Evolutionary conservation across 2,888 invertebrate genomes (phyloP).

Genomic region (Drosophila macrospina): DNA sequence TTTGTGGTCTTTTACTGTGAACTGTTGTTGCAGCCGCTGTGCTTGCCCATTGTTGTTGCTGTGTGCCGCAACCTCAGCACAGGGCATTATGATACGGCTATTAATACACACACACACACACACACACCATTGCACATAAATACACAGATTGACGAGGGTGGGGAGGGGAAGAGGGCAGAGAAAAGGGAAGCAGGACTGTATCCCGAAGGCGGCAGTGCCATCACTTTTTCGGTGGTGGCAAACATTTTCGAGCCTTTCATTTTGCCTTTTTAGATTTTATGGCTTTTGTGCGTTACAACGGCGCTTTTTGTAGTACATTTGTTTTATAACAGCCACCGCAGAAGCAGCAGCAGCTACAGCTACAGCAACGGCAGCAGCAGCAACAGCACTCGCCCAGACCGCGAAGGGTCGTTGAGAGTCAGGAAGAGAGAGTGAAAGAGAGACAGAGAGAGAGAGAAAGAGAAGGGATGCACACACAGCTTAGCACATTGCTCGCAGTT

Average conservation of each 20-base stretch:
- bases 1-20: slow-evolving; percentile 71
- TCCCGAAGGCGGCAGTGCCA: slow-evolving; percentile 32
- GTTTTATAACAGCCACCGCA: slow-evolving; percentile 76
- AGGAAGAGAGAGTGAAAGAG: neutral
- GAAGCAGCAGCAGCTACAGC: slow-evolving; percentile 38
- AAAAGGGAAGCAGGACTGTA: slow-evolving; percentile 16
- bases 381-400: slow-evolving; percentile 25
- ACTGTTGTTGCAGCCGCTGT: slow-evolving; percentile 44
- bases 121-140: slow-evolving; percentile 16
- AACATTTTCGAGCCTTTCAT: slow-evolving; percentile 74
- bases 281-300: slow-evolving; percentile 79
- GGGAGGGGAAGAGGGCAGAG: neutral
- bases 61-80: slow-evolving; percentile 69
- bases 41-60: slow-evolving; percentile 47
- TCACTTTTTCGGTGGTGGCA: slow-evolving; percentile 75
- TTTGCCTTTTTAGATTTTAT: slow-evolving; percentile 80
- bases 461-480: slow-evolving; percentile 53
- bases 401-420: slow-evolving; percentile 32
- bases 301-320: slow-evolving; percentile 76
- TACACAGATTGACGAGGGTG: too few species aligned
- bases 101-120: slow-evolving; percentile 59
- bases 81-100: slow-evolving; percentile 71
- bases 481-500: slow-evolving; percentile 78
- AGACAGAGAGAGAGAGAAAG: neutral
- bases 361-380: slow-evolving; percentile 53